Conservation (phyloP, 2,113 vertebrate genomes). For the Benthochromis sp. region DNA sequence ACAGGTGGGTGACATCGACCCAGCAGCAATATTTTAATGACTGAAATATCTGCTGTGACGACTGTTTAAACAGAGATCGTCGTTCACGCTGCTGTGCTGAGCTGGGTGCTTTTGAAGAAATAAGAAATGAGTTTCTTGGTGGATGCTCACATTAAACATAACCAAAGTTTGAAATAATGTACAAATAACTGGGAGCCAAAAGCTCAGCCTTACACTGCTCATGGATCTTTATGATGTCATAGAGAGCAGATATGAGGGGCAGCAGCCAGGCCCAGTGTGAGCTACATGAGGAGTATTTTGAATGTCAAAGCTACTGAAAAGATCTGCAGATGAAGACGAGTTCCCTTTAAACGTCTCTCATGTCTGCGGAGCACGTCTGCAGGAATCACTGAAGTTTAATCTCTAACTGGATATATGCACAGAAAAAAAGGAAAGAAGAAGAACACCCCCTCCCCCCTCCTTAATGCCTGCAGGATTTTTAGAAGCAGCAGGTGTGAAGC, state of each 20-base stretch:
- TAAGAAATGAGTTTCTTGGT: neutral
- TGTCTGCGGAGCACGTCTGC: neutral
- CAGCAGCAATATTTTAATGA: neutral
- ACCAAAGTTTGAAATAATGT: neutral
- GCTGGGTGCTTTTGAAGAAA: neutral
- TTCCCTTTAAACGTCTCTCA: neutral
- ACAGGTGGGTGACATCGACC: neutral
- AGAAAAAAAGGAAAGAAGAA: neutral
- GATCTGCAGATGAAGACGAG: neutral
- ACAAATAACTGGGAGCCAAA: neutral
- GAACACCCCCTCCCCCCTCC: neutral
- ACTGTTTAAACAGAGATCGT: neutral
- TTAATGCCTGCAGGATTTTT: conserved; percentile 17
- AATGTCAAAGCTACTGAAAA: neutral
- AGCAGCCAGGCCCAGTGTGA: neutral
- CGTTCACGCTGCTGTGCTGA: neutral
- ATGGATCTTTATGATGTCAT: neutral
- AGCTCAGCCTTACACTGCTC: neutral
- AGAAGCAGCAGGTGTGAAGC: conserved; percentile 26
- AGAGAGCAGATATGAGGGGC: neutral
- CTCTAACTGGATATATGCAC: neutral
- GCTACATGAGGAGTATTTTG: neutral
- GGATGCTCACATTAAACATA: neutral
- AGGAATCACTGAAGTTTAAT: neutral
- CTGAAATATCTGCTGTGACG: neutral